Evolutionary conservation across 2,797 vertebrate species (phyloP).

Genomic region (Epinephelus malabaricus): DNA sequence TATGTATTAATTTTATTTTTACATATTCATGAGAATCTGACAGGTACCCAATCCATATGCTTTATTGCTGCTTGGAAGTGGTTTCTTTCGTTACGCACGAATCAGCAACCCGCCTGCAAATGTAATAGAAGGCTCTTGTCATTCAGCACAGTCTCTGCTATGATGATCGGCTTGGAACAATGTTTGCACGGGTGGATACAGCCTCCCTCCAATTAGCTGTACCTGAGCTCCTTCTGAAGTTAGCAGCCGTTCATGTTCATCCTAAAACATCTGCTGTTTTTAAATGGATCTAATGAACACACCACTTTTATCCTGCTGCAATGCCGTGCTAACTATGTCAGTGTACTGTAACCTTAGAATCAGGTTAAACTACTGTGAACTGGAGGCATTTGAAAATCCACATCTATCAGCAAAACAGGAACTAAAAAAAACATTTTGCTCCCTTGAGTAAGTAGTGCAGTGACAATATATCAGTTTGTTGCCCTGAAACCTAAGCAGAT

Average conservation of each 20-base stretch:
- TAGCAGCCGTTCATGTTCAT: slow-evolving; percentile 24
- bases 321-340: not conserved
- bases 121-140: slow-evolving; percentile 32
- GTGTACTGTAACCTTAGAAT: not conserved
- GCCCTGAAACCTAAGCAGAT: slow-evolving; percentile 1
- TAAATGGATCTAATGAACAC: slow-evolving; percentile 6
- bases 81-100: slow-evolving; percentile 23
- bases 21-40: slow-evolving; percentile 23
- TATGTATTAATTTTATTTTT: slow-evolving; percentile 25
- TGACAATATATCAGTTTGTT: not conserved
- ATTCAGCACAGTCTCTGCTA: slow-evolving; percentile 4
- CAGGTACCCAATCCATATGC: slow-evolving; percentile 11
- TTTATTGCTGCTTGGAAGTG: not conserved
- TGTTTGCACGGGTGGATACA: slow-evolving; percentile 36
- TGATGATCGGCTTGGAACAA: slow-evolving; percentile 13
- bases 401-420: not conserved
- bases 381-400: not conserved
- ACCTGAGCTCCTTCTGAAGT: slow-evolving; percentile 23
- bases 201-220: slow-evolving; percentile 48
- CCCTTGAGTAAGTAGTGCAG: not conserved
- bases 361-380: not conserved
- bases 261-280: slow-evolving; percentile 50
- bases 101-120: slow-evolving; percentile 18
- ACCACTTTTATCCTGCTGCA: not conserved
- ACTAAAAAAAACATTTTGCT: not conserved